phyloP scores from a whole-genome alignment of 2,888 invertebrate species.

The Amphipoea lucens region DNA sequence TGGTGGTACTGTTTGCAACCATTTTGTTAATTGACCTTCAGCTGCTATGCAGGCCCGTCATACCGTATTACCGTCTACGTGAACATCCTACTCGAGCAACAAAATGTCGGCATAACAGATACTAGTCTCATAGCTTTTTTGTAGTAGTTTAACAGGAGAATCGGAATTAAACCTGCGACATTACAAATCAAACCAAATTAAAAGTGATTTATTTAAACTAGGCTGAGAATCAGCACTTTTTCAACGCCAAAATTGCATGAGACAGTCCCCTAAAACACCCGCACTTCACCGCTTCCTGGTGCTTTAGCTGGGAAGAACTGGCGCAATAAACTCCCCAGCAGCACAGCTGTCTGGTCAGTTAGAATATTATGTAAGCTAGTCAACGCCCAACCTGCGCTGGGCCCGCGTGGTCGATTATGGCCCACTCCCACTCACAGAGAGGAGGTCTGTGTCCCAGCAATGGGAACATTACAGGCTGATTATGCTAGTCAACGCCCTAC shows the following conservation, averaged over 20 bases:
- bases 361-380: background rate
- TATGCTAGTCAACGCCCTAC: conserved; percentile 3
- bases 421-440: no score
- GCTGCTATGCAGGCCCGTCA: background rate
- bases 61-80: background rate
- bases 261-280: background rate
- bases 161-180: background rate
- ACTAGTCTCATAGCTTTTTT: background rate
- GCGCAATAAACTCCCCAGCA: background rate
- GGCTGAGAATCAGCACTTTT: background rate
- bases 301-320: no score
- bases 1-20: background rate
- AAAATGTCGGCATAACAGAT: background rate
- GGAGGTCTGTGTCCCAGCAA: background rate
- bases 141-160: background rate
- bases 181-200: background rate
- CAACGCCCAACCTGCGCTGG: background rate
- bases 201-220: background rate
- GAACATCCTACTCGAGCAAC: background rate
- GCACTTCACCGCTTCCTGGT: background rate
- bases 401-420: no score
- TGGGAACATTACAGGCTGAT: background rate
- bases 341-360: background rate
- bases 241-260: background rate
- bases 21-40: conserved; percentile 26